phyloP scores from a whole-genome alignment of 2,797 vertebrate genomes.

The Crocidura indochinensis region DNA sequence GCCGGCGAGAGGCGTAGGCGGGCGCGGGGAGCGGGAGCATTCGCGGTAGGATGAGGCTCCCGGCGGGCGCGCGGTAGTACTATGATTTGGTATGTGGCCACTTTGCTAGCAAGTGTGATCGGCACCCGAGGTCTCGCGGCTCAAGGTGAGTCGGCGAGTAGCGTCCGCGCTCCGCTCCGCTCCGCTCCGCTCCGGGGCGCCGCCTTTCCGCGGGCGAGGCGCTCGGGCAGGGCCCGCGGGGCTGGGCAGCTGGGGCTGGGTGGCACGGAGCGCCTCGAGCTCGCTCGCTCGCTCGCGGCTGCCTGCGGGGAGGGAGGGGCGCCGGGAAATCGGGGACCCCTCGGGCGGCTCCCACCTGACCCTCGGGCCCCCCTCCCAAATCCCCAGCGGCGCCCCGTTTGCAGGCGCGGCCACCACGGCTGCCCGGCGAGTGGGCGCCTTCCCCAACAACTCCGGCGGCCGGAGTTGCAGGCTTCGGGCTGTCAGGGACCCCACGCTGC shows the following conservation, averaged over 20 bases:
- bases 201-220: slow-evolving; percentile 24
- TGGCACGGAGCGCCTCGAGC: background rate
- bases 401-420: background rate
- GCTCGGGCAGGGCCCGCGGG: background rate
- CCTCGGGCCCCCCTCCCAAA: background rate
- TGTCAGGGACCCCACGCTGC: background rate
- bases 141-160: slow-evolving; percentile 99
- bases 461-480: slow-evolving; percentile 67
- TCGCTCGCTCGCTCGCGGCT: background rate
- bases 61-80: slow-evolving; percentile 95
- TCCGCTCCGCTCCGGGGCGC: background rate
- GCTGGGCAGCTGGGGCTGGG: background rate
- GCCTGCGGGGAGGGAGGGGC: too few species aligned
- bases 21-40: slow-evolving; percentile 92
- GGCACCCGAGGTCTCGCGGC: slow-evolving; percentile 96
- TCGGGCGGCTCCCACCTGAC: background rate
- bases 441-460: slow-evolving; percentile 70
- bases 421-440: slow-evolving; percentile 17
- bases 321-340: background rate
- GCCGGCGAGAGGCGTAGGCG: slow-evolving; percentile 91
- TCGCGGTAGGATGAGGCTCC: slow-evolving; percentile 95
- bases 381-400: background rate
- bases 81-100: slow-evolving; percentile 99
- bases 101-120: slow-evolving; percentile 99
- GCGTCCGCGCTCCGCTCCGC: slow-evolving; percentile 50